phyloP scores from a whole-genome alignment of 1,140 invertebrate genomes.

The Gonioctena quinquepunctata region DNA sequence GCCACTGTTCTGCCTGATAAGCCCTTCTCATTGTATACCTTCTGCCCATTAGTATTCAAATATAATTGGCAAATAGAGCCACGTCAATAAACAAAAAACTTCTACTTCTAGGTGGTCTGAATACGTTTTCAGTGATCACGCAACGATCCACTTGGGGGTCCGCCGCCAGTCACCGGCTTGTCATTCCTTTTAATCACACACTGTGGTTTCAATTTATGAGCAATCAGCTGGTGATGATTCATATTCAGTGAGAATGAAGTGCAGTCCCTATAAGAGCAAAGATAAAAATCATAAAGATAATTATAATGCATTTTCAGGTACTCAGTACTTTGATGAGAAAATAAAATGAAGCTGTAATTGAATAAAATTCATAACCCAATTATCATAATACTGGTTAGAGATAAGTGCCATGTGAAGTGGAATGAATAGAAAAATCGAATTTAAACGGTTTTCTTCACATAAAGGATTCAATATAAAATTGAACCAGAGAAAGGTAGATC shows the following conservation, averaged over 20 bases:
- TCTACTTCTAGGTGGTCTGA: neutral
- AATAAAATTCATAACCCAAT: too few relatives aligned
- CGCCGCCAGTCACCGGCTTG: neutral
- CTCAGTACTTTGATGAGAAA: too few relatives aligned
- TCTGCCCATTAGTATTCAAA: neutral
- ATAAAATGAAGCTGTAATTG: too few relatives aligned
- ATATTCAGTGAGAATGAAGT: neutral
- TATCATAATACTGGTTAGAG: too few relatives aligned
- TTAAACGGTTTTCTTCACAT: too few relatives aligned
- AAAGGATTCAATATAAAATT: too few relatives aligned
- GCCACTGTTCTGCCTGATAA: neutral
- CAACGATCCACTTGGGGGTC: neutral
- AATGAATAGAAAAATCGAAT: too few relatives aligned
- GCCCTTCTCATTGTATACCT: neutral
- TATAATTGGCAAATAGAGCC: neutral
- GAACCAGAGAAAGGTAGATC: too few relatives aligned
- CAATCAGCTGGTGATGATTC: neutral
- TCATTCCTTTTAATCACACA: neutral
- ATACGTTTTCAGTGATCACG: neutral
- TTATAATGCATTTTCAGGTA: too few relatives aligned
- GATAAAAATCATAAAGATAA: too few relatives aligned
- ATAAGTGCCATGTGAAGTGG: too few relatives aligned
- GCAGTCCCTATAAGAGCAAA: too few relatives aligned
- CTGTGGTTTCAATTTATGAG: neutral
- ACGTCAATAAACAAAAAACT: neutral